phyloP scores from a whole-genome alignment of 2,113 vertebrate genomes.

The Macrotis lagotis region DNA sequence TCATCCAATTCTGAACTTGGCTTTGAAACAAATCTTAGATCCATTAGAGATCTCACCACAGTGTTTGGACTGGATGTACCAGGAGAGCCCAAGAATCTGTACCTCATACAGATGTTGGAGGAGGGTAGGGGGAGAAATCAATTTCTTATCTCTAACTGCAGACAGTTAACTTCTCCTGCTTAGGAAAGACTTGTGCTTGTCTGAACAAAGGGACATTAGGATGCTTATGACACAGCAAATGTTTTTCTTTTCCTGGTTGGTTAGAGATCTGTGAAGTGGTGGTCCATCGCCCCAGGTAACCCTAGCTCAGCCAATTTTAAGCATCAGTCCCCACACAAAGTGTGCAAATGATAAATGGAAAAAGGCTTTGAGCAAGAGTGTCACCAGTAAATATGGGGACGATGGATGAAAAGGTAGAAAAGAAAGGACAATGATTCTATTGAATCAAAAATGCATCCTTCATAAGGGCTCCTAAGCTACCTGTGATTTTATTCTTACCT shows the following conservation, averaged over 20 bases:
- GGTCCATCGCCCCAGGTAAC: background rate
- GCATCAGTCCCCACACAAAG: slow-evolving; percentile 3
- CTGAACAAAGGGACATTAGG: slow-evolving; percentile 16
- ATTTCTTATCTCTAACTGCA: slow-evolving; percentile 42
- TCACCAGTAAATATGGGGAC: background rate
- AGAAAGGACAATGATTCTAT: background rate
- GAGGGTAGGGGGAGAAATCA: background rate
- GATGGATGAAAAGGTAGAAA: slow-evolving; percentile 34
- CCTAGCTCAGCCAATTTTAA: slow-evolving; percentile 5
- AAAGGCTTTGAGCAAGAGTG: background rate
- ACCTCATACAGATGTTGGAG: background rate
- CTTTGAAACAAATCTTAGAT: background rate
- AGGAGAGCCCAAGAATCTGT: slow-evolving; percentile 20
- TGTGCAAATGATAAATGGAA: background rate
- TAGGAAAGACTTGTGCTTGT: slow-evolving; percentile 24
- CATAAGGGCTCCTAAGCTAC: background rate
- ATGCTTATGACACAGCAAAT: background rate
- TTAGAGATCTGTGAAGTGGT: slow-evolving; percentile 3
- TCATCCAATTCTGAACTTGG: background rate
- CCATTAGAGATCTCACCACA: background rate
- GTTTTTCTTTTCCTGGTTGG: background rate
- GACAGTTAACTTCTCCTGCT: slow-evolving; percentile 1
- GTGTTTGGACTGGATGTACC: background rate
- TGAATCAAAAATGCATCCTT: slow-evolving; percentile 28
- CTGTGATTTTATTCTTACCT: slow-evolving; percentile 39